Evolutionary conservation across 2,888 invertebrate genomes (phyloP).

Genomic region (Synergus umbraculus): DNA sequence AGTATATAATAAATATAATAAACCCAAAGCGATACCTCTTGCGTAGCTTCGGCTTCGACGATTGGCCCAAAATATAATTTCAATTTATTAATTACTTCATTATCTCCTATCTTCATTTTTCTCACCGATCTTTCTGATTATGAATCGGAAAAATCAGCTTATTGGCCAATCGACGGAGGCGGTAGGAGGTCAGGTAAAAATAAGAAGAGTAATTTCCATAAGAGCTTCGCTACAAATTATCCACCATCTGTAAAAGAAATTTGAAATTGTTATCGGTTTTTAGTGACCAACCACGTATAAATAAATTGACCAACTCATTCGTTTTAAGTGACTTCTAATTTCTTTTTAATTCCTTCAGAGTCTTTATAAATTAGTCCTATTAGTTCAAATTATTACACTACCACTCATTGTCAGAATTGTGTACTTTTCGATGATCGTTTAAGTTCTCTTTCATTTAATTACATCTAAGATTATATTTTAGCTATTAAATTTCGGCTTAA

Average conservation of each 20-base stretch:
- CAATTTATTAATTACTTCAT: slow-evolving; percentile 27
- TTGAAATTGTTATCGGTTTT: slow-evolving; percentile 57
- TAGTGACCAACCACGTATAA: slow-evolving; percentile 54
- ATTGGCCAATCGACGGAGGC: slow-evolving; percentile 50
- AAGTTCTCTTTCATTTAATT: too few species aligned
- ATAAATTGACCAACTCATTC: slow-evolving; percentile 58
- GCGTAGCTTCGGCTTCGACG: slow-evolving; percentile 52
- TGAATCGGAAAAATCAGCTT: slow-evolving; percentile 20
- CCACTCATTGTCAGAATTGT: too few species aligned
- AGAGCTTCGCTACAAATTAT: slow-evolving; percentile 62
- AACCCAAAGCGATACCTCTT: slow-evolving; percentile 45
- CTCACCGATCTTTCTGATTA: neutral
- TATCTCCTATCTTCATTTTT: neutral
- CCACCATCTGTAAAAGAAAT: slow-evolving; percentile 49
- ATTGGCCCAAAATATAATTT: slow-evolving; percentile 42
- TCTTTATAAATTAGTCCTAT: neutral
- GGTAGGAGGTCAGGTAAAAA: slow-evolving; percentile 51
- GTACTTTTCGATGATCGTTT: too few species aligned
- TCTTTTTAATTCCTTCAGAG: neutral
- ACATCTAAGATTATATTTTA: too few species aligned
- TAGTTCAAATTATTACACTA: neutral
- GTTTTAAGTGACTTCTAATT: slow-evolving; percentile 48
- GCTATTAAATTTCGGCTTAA: too few species aligned
- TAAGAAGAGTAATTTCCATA: slow-evolving; percentile 64
- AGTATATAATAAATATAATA: slow-evolving; percentile 30